Percentiles rank a stretch among this genome's conserved stretches.
These are phyloP conservation scores for Chaetodon auriga DNA, from an alignment of 2,113 vertebrate species.

Conservation along the genomic window DNA sequence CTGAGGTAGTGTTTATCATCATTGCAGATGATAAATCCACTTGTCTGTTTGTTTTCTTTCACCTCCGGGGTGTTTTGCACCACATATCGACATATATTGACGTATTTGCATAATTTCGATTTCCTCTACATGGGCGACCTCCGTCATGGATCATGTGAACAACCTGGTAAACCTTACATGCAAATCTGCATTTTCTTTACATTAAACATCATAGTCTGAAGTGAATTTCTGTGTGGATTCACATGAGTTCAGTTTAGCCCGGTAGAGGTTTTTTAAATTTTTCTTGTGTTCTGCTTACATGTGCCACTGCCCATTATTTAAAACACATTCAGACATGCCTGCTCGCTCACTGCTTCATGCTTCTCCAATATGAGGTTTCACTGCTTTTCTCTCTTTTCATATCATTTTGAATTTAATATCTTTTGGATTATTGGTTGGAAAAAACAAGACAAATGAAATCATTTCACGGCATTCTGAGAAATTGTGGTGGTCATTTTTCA, in stretches of 20 bases:
- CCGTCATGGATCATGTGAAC: background rate
- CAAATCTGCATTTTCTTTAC: conserved; percentile 1
- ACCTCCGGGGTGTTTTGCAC: conserved; percentile 10
- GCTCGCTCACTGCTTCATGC: background rate
- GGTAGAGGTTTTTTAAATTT: background rate
- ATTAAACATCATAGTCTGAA: background rate
- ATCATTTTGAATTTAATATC: background rate
- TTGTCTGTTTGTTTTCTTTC: conserved; percentile 9
- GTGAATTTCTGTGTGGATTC: background rate
- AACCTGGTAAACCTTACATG: background rate
- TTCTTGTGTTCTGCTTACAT: background rate
- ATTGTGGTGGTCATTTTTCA: background rate
- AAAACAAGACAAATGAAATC: background rate
- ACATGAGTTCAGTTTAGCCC: background rate
- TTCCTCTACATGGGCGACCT: conserved; percentile 10
- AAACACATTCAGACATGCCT: background rate
- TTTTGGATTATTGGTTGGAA: background rate
- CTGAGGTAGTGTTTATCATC: conserved; percentile 29
- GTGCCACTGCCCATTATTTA: background rate
- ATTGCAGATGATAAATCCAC: conserved; percentile 29
- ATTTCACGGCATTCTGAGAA: background rate
- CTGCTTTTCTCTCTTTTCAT: background rate
- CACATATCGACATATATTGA: background rate
- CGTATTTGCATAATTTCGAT: background rate
- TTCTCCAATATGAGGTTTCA: background rate